Base-by-base conservation (phyloP, 1,140 invertebrate genomes). In the Batillaria attramentaria region DNA sequence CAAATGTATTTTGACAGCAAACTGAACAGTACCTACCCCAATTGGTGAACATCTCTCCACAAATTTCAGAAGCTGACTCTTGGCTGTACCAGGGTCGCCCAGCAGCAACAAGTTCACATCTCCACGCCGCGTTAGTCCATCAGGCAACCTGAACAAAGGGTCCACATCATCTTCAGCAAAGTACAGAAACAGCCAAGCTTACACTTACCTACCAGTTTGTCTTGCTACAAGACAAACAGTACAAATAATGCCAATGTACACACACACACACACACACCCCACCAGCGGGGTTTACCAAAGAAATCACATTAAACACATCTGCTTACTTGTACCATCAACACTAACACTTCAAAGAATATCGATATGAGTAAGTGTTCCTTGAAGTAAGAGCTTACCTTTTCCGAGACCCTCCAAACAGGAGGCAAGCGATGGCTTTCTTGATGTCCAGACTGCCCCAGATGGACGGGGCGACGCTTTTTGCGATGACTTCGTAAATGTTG, bases 71-170 rank as follows among this genome's bases (percentile, higher is more conserved):
- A 99, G 90, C 89, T 99, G 99, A 31, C 97, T 98, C 89, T 99
- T 99, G 10, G 99, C 99, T 6, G 99, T 99, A 87, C 99, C 98
- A 39, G 99, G 99, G 93, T 99, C 99, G 77, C 99, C 99, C 3
- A 99, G 92, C 72, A 99, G 92, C 3, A 99, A 91, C 5, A 99
- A 93, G 90, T 99, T 99, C 73, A 99, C 98, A 88, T 99, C 98
- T 8, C 99, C 99, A 91, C 99, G 93, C 41, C 98, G 93, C 3
- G 95, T 97, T 62, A 99, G 91, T 13, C 98, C 98, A 92, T 99
- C 99, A 0, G 98, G 98, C 80, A 99, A 92, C 75, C 95, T 94
- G 81, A 1, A 81, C 80, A 35, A 83, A 18, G n/a, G n/a, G n/a
- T n/a, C n/a, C n/a, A n/a, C n/a, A n/a, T n/a, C n/a, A n/a, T n/a